Percentiles rank a stretch among this genome's conserved stretches.
Conservation (phyloP, 2,113 vertebrate species). For the Phrynosoma platyrhinos region DNA sequence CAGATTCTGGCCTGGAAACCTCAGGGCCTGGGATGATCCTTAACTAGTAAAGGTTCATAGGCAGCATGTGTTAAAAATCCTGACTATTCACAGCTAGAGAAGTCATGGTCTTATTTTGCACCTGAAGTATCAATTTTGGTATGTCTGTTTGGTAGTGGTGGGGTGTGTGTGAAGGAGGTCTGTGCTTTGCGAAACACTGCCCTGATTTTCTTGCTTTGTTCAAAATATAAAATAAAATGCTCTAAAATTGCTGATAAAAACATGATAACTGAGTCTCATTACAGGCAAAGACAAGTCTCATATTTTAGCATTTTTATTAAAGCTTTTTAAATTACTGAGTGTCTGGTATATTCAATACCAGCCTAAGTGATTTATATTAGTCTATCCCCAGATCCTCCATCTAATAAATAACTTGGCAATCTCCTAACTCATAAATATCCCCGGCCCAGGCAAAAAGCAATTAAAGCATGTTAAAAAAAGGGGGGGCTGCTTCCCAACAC, state of each 20-base stretch:
- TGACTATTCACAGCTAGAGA: not conserved
- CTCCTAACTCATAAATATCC: constrained; percentile 77
- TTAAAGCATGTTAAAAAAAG: constrained; percentile 63
- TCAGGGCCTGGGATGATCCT: too few species aligned
- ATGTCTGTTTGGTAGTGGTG: not conserved
- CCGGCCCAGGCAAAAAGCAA: constrained; percentile 71
- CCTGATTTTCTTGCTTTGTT: constrained; percentile 25
- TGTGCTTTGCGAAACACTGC: constrained; percentile 5
- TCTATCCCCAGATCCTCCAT: constrained; percentile 77
- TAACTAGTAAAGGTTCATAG: too few species aligned
- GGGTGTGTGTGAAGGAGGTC: not conserved
- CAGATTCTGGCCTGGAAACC: too few species aligned
- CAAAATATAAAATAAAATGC: constrained; percentile 12
- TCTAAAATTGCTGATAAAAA: constrained; percentile 67
- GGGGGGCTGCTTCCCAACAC: not conserved
- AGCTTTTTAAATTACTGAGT: constrained; percentile 81
- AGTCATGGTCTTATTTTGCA: not conserved
- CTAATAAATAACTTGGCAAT: constrained; percentile 83
- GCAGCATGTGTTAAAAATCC: not conserved
- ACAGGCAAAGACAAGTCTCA: constrained; percentile 70
- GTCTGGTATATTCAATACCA: constrained; percentile 76
- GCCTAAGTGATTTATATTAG: constrained; percentile 79
- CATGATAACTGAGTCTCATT: constrained; percentile 71
- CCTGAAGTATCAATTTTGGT: not conserved
- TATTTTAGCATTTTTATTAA: constrained; percentile 83